Conservation (phyloP, 2,113 vertebrate genomes). For the Alaudala cheleensis region DNA sequence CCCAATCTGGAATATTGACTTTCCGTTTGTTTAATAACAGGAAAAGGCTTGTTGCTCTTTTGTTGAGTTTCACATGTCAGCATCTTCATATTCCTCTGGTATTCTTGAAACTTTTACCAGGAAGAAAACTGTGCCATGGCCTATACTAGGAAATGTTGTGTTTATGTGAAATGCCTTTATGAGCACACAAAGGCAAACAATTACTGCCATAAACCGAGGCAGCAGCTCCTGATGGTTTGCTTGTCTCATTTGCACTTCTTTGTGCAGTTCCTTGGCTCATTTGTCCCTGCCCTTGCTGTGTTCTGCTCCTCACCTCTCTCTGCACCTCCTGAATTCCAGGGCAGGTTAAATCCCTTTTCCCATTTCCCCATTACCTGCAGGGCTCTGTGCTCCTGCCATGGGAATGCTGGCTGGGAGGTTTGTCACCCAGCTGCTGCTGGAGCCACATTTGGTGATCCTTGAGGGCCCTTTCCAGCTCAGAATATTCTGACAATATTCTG, state of each 20-base stretch:
- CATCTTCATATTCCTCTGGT: constrained; percentile 75
- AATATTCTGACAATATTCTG: background rate
- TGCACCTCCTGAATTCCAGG: background rate
- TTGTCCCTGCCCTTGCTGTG: constrained; percentile 17
- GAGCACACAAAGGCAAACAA: constrained; percentile 63
- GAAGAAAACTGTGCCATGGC: constrained; percentile 74
- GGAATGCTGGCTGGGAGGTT: background rate
- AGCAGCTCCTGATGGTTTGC: background rate
- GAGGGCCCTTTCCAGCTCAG: background rate
- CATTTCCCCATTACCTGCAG: background rate
- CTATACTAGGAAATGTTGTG: constrained; percentile 73
- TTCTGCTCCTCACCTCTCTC: background rate
- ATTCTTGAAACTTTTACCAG: constrained; percentile 75
- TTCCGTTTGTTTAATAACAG: constrained; percentile 83
- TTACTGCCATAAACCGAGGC: constrained; percentile 22
- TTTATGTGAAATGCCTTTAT: constrained; percentile 72
- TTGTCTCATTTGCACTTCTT: background rate
- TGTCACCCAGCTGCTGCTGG: background rate
- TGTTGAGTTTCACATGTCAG: constrained; percentile 79
- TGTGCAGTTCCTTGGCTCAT: background rate
- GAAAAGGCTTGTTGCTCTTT: constrained; percentile 77
- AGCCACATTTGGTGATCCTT: too few species aligned
- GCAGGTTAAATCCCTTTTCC: background rate
- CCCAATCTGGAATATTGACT: constrained; percentile 76
- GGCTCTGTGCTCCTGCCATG: background rate